Conservation (phyloP, 2,888 invertebrate genomes). For the Agrilus cyanescens region DNA sequence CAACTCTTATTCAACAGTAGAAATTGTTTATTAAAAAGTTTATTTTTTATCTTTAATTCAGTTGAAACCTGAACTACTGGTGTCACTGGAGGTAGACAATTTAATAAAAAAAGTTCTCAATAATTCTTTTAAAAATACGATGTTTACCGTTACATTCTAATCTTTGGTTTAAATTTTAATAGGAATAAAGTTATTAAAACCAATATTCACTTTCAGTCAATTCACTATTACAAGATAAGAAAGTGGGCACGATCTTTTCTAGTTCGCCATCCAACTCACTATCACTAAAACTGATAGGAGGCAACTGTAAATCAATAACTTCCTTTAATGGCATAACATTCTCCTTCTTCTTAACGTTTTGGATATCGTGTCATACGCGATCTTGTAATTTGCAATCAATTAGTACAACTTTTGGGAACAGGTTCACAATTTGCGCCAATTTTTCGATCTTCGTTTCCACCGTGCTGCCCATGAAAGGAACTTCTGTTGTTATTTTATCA, state of each 20-base stretch:
- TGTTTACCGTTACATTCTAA: no score
- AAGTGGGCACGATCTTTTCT: conserved; percentile 20
- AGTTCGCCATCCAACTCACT: conserved; percentile 19
- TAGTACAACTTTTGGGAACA: conserved; percentile 39
- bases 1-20: no score
- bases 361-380: conserved; percentile 5
- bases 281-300: conserved; percentile 14
- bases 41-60: no score
- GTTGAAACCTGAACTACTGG: no score
- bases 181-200: conserved; percentile 10
- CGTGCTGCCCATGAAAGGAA: conserved; percentile 41
- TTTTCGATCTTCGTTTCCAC: conserved; percentile 40
- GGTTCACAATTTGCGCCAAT: conserved; percentile 40
- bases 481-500: conserved; percentile 37
- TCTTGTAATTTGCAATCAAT: conserved; percentile 26
- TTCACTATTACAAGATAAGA: conserved; percentile 9
- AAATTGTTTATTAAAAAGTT: no score
- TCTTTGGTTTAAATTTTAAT: no score
- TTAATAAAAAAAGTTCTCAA: no score
- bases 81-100: no score
- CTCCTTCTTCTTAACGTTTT: background rate
- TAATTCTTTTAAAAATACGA: no score
- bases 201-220: conserved; percentile 15
- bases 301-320: background rate
- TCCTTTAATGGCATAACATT: background rate